Conservation (phyloP, 2,113 vertebrate species). For the Brachyhypopomus occidentalis region DNA sequence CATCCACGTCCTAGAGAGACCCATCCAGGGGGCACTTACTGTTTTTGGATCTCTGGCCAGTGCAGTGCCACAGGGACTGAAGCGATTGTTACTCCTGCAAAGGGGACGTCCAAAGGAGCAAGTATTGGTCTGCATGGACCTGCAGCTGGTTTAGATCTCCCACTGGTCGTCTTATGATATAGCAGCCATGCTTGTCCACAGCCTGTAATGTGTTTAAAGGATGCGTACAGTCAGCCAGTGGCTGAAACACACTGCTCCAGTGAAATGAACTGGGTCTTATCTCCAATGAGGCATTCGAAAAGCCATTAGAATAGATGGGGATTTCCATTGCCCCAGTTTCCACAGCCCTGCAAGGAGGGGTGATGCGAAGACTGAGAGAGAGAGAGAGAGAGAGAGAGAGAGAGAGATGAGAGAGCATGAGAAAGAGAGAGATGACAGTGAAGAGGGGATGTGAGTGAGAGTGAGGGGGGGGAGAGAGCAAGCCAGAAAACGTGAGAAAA, state of each 20-base stretch:
- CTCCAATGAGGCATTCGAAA: constrained; percentile 20
- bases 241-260: neutral
- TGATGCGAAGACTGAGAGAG: neutral
- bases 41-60: neutral
- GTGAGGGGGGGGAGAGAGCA: no score
- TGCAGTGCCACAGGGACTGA: constrained; percentile 17
- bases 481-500: no score
- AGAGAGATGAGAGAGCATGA: no score
- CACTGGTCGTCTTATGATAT: constrained; percentile 10
- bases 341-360: neutral
- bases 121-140: constrained; percentile 1
- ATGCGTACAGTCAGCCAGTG: neutral
- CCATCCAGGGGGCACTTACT: constrained; percentile 27
- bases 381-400: no score
- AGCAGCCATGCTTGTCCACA: neutral
- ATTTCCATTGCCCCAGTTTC: constrained; percentile 7
- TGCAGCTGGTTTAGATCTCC: constrained; percentile 39
- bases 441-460: no score
- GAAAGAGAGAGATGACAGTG: no score
- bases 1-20: neutral
- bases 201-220: neutral
- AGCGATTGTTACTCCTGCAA: neutral
- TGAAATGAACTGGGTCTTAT: constrained; percentile 32
- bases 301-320: constrained; percentile 1
- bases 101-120: neutral